Base-by-base conservation (phyloP, 2,113 vertebrate genomes). In the Cichladusa arquata region DNA sequence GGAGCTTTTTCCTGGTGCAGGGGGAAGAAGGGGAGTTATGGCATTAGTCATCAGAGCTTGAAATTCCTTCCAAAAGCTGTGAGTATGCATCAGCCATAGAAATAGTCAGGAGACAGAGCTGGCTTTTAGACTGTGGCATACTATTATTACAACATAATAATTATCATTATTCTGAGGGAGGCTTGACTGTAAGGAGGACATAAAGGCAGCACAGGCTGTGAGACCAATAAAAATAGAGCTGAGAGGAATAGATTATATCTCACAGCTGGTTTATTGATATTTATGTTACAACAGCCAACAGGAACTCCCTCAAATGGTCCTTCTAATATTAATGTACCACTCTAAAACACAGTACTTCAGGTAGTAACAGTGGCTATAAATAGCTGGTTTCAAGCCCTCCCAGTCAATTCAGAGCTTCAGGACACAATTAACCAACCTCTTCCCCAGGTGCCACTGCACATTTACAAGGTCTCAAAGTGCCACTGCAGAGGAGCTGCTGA, bases 311-410 rank as follows among this genome's bases (percentile, higher is more conserved):
- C 64, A 80, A 95, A 90, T 44, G 19, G 38, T 70, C 47, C 76
- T 94, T 47, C 88, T 78, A 86, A 77, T 93, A 92, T 92, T 93
- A 88, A 94, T 40, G 58, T 24, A 62, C 47, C 33, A 58, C 67
- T 92, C 71, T 70, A 85, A 90, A 88, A 14, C 83, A 87, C 79
- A 77, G 54, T 80, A 58, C 33, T 86, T 66, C 67, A 92, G 82
- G 79, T 94, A 93, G 88, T 81, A 86, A 95, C 79, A 90, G 67
- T 29, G 47, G 36, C 82, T 96, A 92, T 90, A 95, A 95, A 95
- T 92, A 95, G 79, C 57, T 86, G 34, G 13, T 78, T 88, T 86
- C 60, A 45, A 92, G 42, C 64, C 76, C 80, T 92, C 80, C 47
- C 71, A 83, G 71, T 65, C 76, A 86, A 70, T 93, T 92, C 72